Evolutionary conservation across 2,797 vertebrate genomes (phyloP), one percentile per base, ranked within the genome.

Genomic region (Pipistrellus nathusii): DNA sequence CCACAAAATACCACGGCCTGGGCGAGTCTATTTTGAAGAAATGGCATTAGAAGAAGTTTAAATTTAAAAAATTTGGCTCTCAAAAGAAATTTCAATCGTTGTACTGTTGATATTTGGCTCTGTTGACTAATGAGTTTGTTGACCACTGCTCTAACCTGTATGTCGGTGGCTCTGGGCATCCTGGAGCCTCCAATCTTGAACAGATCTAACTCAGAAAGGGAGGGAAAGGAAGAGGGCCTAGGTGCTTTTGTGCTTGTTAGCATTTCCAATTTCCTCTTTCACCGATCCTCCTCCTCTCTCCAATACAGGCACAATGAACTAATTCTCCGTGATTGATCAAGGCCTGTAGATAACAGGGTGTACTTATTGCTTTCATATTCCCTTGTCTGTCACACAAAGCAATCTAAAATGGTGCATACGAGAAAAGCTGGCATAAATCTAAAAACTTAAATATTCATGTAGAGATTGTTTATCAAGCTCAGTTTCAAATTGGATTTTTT

Each of bases 251-350:
- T 88, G 95, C 94, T 95, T 85, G 91, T 96, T 96, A 97, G 96
- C 96, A 96, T 96, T 97, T 94, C 89, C 95, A 97, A 95, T 97
- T 97, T 97, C 96, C 96, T 96, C 90, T 96, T 81, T 88, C 21
- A 23, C 25, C 46, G 4, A 10, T 85, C 48, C 69, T 77, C 53
- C 86, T 68, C 71, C 57, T 88, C 93, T 90, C 88, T 95, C 81
- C 72, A 75, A 82, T 90, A 35, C n/a, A 48, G 48, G n/a, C 85
- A 96, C 93, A 97, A 86, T 94, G 94, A 96, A 85, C 96, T 80
- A 91, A 96, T 93, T 84, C 93, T 96, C 93, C 96, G 88, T 95
- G 84, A 97, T 93, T 93, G 93, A 93, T 93, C 90, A 81, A 69
- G 82, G 78, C 88, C 3, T 18, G 73, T 59, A 93, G 95, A 94